Evolutionary conservation across 2,888 invertebrate genomes (phyloP).

Genomic region (Leucophenga maculata): DNA sequence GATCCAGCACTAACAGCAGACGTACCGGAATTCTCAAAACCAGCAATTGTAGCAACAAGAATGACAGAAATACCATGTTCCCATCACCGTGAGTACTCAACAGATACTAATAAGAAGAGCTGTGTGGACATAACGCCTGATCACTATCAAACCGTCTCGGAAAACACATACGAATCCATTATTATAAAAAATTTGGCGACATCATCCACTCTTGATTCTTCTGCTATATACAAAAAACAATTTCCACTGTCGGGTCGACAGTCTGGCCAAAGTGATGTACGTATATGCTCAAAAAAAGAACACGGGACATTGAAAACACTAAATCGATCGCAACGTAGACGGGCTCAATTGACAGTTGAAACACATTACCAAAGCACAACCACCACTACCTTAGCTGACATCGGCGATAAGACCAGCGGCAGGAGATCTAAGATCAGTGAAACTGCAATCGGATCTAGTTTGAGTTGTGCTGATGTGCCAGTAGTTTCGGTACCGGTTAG

Average conservation of each 20-base stretch:
- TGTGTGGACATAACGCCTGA: not conserved
- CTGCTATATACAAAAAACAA: not conserved
- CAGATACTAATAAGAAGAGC: slow-evolving; percentile 2
- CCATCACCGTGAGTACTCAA: not conserved
- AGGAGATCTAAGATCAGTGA: not conserved
- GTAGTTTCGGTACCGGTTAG: too few species aligned
- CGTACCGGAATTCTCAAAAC: not conserved
- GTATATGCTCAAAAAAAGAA: not conserved
- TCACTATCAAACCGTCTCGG: not conserved
- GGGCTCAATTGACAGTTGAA: too few species aligned
- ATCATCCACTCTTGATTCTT: not conserved
- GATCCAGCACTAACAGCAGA: not conserved
- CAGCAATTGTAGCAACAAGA: not conserved
- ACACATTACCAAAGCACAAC: too few species aligned
- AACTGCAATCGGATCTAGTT: not conserved
- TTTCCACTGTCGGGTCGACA: not conserved
- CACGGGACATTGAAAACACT: not conserved
- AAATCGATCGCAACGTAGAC: too few species aligned
- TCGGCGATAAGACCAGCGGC: not conserved
- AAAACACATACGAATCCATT: not conserved
- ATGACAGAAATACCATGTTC: not conserved
- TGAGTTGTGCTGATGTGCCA: not conserved
- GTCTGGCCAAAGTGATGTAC: not conserved
- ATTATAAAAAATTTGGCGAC: not conserved
- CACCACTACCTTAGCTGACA: too few species aligned